Evolutionary conservation across 2,113 vertebrate genomes (phyloP).

Genomic region (Prionailurus bengalensis): DNA sequence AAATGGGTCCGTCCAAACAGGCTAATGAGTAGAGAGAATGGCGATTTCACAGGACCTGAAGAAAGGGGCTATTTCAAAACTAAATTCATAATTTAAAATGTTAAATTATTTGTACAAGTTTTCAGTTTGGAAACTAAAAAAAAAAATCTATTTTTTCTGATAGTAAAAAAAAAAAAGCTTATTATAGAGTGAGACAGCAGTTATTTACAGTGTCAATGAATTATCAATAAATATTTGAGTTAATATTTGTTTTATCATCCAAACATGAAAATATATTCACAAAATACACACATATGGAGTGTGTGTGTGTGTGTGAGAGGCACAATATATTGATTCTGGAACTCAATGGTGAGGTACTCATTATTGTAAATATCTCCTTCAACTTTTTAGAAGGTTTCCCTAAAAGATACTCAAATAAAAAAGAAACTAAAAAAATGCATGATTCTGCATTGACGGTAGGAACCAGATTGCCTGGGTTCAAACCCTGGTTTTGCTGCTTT

Average conservation of each 20-base stretch:
- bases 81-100: neutral
- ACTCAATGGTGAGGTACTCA: too few species aligned
- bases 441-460: too few species aligned
- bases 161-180: neutral
- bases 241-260: neutral
- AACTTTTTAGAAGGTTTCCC: neutral
- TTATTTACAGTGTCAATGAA: neutral
- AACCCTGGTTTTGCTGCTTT: fast-evolving
- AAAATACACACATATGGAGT: neutral
- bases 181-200: neutral
- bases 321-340: neutral
- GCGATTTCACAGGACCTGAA: fast-evolving
- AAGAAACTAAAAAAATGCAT: neutral
- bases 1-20: too few species aligned
- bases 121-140: neutral
- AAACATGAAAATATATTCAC: neutral
- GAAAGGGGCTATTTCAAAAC: neutral
- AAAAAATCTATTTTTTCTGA: neutral
- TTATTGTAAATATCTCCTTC: neutral
- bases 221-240: neutral
- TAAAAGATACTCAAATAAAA: neutral
- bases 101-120: neutral
- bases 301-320: neutral
- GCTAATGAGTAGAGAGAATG: neutral
- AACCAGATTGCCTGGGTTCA: too few species aligned